Base-by-base conservation (phyloP, 2,113 vertebrate genomes). In the Budorcas taxicolor region DNA sequence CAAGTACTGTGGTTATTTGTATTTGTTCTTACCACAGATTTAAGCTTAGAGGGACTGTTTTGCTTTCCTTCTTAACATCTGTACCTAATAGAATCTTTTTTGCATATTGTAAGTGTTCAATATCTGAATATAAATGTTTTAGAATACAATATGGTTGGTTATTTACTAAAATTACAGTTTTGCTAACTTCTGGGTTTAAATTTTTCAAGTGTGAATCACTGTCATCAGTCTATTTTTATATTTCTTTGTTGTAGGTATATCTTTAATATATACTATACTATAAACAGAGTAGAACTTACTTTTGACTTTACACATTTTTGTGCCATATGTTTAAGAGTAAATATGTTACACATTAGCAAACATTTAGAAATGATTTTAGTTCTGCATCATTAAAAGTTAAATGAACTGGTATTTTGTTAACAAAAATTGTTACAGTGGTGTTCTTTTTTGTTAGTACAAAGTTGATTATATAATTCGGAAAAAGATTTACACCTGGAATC, bases 391-490 rank as follows among this genome's bases (percentile, higher is more conserved):
- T 87, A 45, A 76, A 33, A 88, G 6, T 88, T 92, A 87, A 84
- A 86, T 86, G 11, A 94, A 90, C 82, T 90, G 31, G 27, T 93
- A 94, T 85, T 97, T 94, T 90, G 84, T 58, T 92, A 64, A 58
- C 43, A 94, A 74, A 97, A 74, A 45, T 93, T 64, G 14, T 82
- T 67, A 45, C 58, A 60, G 6, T 93, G 0, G 83, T 43, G 12
- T 58, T 90, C 16, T 33, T 58, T 95, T 97, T 97, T 96, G 36
- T 96, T 87, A 90, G 62, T 87, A 52, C 29, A 71, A 53, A 92
- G 50, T 89, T 96, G 74, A 93, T 92, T 91, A 43, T 86, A 25
- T 92, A 12, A 47, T 94, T 89, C 23, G 3, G 88, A 62, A 94
- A 95, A 92, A 88, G 16, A 57, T 91, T 85, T 91, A 93, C 25